Evolutionary conservation across 2,797 vertebrate species (phyloP), one percentile per base, ranked within the genome.

Genomic region (Phataginus tricuspis): DNA sequence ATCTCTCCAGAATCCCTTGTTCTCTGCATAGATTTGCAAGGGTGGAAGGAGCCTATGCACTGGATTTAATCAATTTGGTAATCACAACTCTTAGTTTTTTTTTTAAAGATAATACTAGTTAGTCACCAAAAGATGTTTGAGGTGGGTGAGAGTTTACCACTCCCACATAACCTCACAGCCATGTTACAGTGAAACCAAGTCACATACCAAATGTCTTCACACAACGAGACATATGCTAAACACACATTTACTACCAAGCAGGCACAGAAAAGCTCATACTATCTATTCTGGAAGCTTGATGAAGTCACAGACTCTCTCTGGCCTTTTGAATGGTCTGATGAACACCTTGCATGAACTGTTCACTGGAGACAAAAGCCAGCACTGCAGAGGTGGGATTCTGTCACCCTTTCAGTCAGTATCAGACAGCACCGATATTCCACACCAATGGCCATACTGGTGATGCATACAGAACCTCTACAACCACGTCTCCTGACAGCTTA

Each of bases 221-320:
- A 31, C 7, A 55, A n/a, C 27, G n/a, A 86, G 71, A 66, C 19
- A 9, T 59, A 71, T 92, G 55, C 77, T 63, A 75, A 90, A 91
- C 53, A 94, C 29, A 83, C 27, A n/a, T 42, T 90, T 53, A 31
- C 45, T 37, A 72, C 31, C 85, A 72, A 72, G 86, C 27, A 80
- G 75, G 59, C 25, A 72, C 68, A 77, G 51, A 34, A 23, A 7
- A 88, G 27, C 39, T 90, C 39, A 34, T 2, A 4, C 5, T 61
- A 23, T 75, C 79, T 97, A 4, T 93, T 93, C 64, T 59, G n/a
- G 87, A 95, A 87, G 39, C 75, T 63, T 85, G 84, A 86, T 72
- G 90, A 95, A 94, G 87, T 75, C 84, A 93, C 18, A 93, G 79
- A 86, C 63, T 71, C 69, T 80, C 59, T 37, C 88, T 91, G 94